Evolutionary conservation across 2,113 vertebrate genomes (phyloP).

Genomic region (Peromyscus polionotus): DNA sequence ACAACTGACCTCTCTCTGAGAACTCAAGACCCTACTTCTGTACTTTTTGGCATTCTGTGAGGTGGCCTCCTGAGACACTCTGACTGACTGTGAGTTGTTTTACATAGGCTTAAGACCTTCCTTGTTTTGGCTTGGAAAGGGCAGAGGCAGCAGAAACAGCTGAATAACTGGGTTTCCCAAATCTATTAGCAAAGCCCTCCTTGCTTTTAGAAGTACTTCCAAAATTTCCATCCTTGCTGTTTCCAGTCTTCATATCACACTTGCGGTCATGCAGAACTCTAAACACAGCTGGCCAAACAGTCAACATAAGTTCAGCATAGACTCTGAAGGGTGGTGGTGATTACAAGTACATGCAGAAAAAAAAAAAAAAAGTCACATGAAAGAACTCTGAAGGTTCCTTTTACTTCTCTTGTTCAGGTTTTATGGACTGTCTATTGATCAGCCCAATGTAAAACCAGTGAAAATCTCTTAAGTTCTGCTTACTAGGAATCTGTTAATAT

Average conservation of each 20-base stretch:
- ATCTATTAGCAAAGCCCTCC: background rate
- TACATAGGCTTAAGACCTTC: background rate
- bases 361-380: background rate
- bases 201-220: background rate
- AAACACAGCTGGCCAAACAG: slow-evolving; percentile 48
- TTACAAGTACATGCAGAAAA: background rate
- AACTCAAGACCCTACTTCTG: background rate
- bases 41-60: background rate
- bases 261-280: background rate
- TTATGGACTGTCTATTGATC: background rate
- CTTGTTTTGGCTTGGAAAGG: background rate
- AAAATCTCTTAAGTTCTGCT: background rate
- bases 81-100: background rate
- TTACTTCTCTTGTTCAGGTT: background rate
- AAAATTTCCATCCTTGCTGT: background rate
- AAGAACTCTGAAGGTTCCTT: background rate
- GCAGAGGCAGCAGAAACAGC: background rate
- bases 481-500: background rate
- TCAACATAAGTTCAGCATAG: background rate
- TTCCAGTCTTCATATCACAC: background rate
- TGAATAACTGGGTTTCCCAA: no score
- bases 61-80: background rate
- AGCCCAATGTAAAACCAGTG: background rate
- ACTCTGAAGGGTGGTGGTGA: background rate
- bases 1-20: background rate